Evolutionary conservation across 2,888 invertebrate genomes (phyloP), one percentile per base, ranked within the genome.

Genomic region (Epiblema foenella): DNA sequence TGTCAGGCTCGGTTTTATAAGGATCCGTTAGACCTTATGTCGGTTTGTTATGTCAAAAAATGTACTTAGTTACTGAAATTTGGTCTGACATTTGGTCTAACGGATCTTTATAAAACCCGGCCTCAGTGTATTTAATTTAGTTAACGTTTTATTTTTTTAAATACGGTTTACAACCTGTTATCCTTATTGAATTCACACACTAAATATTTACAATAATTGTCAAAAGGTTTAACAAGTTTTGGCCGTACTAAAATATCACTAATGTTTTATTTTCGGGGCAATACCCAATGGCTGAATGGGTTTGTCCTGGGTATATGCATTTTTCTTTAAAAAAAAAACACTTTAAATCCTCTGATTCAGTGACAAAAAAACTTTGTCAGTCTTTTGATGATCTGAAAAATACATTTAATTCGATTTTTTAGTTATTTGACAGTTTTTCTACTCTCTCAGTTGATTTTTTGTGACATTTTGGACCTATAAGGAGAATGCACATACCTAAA

Each of bases 221-320:
- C 12, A 29, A n/a, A 17, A 5, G 11, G 17, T 29, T 10, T 15
- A 17, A 29, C 24, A 49, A 56, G 17, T 39, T 68, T 71, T 73
- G 52, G 51, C 51, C 37, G 49, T 29, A 57, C 37, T n/a, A 17
- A 20, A 49, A 20, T 42, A 52, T 29, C 24, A 65, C 42, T 63
- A 51, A 63, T 67, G 57, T 73, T 66, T 73, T 65, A 51, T 29
- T 57, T 58, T 68, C 46, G 57, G 72, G 75, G 77, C 77, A 68
- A 62, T 4, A 73, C 73, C 69, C 75, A 74, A 68, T 75, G 74
- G 78, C 78, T 79, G 76, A 74, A 59, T 70, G 69, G 75, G 73
- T 68, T 68, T 74, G 78, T 75, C 77, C 77, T 60, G 75, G 78
- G 79, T 80, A 78, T 80, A 75, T 71, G 74, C 75, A 77, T 75